Conservation (phyloP, 2,797 vertebrate species). For the Darevskia nairensis region DNA sequence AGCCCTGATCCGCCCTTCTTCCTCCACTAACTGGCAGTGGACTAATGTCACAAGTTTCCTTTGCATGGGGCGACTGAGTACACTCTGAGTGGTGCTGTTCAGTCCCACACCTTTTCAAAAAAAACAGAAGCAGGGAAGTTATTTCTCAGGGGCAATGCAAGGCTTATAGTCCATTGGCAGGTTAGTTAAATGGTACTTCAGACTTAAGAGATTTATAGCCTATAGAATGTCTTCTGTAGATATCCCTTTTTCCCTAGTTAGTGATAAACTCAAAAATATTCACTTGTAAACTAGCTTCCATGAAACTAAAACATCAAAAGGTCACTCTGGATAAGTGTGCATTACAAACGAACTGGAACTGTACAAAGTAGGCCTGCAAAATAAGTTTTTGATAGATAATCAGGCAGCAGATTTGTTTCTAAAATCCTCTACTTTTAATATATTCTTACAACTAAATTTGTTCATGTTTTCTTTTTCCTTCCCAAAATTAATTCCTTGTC, state of each 20-base stretch:
- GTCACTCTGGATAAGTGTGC: background rate
- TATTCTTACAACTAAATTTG: too few species aligned
- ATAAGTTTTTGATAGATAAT: background rate
- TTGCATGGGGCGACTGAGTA: constrained; percentile 98
- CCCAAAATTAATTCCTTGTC: too few species aligned
- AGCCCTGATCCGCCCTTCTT: constrained; percentile 95
- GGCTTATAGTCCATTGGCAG: background rate
- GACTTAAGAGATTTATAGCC: background rate
- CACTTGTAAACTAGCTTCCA: background rate
- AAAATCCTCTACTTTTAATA: background rate
- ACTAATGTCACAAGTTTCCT: constrained; percentile 96
- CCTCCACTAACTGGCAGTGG: constrained; percentile 98
- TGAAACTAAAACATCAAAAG: background rate
- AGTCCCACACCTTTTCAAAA: constrained; percentile 89
- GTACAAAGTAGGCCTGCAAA: background rate
- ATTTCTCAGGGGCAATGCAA: background rate
- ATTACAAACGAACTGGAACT: background rate
- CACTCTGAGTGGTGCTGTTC: constrained; percentile 95
- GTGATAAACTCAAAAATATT: background rate
- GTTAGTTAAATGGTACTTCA: background rate
- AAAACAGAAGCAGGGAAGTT: constrained; percentile 8
- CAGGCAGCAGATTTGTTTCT: background rate
- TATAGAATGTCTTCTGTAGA: background rate
- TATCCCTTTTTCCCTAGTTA: background rate
- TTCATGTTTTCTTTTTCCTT: too few species aligned